Conservation (phyloP, 64 coral and sea anemone species). For the Stichodactyla helianthus region DNA sequence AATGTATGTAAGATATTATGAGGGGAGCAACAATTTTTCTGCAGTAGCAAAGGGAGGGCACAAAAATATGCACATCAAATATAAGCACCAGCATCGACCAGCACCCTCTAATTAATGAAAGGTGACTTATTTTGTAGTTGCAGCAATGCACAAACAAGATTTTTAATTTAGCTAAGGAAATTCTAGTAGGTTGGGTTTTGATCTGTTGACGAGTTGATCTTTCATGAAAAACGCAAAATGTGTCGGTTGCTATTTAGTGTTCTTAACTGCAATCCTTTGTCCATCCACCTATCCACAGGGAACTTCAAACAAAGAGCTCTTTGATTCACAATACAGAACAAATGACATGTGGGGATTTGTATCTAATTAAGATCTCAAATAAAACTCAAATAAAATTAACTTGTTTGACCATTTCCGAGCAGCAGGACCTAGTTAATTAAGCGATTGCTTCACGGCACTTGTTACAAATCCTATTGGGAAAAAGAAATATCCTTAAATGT, state of each 20-base stretch:
- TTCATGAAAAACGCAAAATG: too few relatives aligned
- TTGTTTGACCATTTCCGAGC: not conserved
- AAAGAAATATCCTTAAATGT: not conserved
- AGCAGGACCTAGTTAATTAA: not conserved
- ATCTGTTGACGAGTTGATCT: too few relatives aligned
- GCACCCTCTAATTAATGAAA: too few relatives aligned
- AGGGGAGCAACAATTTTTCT: too few relatives aligned
- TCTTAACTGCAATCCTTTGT: not conserved
- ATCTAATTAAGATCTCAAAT: conserved; percentile 5
- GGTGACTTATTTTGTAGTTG: too few relatives aligned
- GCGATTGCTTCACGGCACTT: not conserved
- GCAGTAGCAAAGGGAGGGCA: too few relatives aligned
- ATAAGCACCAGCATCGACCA: too few relatives aligned
- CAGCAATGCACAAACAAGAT: too few relatives aligned
- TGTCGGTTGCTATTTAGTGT: not conserved
- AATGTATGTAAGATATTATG: too few relatives aligned
- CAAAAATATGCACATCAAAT: too few relatives aligned
- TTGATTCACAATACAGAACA: not conserved
- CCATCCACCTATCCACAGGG: not conserved
- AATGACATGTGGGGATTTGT: not conserved
- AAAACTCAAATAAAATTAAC: not conserved
- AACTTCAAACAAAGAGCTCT: not conserved
- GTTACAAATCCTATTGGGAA: not conserved
- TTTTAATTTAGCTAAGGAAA: too few relatives aligned
- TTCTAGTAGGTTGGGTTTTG: too few relatives aligned